Conservation (phyloP, 1,140 invertebrate genomes). For the Caenorhabditis elegans region WBcel235 BX284605.5:7873001-7873500, state of each 20-base stretch:
- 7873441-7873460: background rate
- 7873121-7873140: background rate
- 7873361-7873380: background rate
- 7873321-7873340: background rate
- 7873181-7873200: background rate
- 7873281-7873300: background rate
- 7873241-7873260: no score
- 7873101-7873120: background rate
- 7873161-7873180: conserved; percentile 31
- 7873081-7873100: background rate
- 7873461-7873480: background rate
- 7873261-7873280: no score
- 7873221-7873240: background rate
- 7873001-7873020: no score
- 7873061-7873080: no score
- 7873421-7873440: background rate
- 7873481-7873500: no score
- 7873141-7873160: conserved; percentile 30
- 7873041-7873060: no score
- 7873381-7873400: background rate
- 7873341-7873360: background rate
- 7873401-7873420: background rate
- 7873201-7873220: background rate
- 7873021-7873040: no score
- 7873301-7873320: background rate